A percentile compares a stretch with the other conserved stretches of the same genome.
phyloP scores from a whole-genome alignment of 2,113 vertebrate genomes.

The Fregetta grallaria region DNA sequence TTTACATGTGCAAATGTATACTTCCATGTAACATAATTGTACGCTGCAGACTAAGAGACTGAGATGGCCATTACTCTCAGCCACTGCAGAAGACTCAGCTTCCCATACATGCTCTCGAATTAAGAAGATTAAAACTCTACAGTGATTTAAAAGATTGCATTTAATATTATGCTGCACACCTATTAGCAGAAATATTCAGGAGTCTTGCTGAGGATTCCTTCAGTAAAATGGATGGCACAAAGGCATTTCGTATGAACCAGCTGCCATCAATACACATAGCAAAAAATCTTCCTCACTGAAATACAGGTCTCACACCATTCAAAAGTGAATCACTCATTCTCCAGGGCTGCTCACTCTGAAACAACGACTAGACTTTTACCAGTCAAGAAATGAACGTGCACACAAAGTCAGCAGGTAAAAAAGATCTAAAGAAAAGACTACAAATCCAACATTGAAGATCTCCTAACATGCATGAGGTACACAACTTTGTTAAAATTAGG shows the following conservation, averaged over 20 bases:
- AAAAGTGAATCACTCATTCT: not conserved
- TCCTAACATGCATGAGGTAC: not conserved
- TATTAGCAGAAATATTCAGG: not conserved
- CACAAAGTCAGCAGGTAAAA: not conserved
- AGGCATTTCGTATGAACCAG: not conserved
- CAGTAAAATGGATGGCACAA: not conserved
- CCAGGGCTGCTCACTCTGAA: not conserved
- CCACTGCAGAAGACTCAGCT: not conserved
- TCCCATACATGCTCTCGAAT: not conserved
- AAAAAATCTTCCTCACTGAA: not conserved
- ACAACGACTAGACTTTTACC: not conserved
- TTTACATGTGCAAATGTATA: not conserved
- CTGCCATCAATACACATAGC: not conserved
- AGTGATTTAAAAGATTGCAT: not conserved
- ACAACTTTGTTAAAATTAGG: not conserved
- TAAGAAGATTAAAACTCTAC: not conserved
- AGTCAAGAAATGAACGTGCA: not conserved
- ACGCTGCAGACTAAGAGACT: not conserved
- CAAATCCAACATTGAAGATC: not conserved
- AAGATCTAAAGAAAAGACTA: not conserved
- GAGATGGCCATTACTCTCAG: not conserved
- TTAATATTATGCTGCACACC: not conserved
- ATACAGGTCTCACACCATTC: not conserved
- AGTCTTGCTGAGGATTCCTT: not conserved
- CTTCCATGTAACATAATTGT: not conserved